phyloP scores from a whole-genome alignment of 2,888 invertebrate species.

The Idaea straminata region DNA sequence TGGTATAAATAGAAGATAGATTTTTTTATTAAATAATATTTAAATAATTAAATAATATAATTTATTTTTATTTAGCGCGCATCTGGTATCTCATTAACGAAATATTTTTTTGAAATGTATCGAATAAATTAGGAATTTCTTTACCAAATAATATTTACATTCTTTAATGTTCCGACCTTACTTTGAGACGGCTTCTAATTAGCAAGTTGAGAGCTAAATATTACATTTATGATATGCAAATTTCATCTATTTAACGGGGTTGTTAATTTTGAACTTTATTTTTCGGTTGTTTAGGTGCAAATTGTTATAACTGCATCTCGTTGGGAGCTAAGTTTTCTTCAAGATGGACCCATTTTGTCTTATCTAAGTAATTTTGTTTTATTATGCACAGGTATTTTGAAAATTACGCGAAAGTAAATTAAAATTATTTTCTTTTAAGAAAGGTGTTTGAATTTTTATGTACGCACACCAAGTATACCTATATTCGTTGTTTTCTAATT shows the following conservation, averaged over 20 bases:
- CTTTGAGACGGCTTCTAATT: slow-evolving; percentile 71
- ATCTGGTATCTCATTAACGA: too few species aligned
- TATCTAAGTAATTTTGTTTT: slow-evolving; percentile 43
- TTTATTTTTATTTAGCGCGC: too few species aligned
- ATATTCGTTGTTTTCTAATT: too few species aligned
- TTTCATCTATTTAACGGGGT: slow-evolving; percentile 49
- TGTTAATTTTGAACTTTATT: slow-evolving; percentile 50
- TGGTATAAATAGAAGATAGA: too few species aligned
- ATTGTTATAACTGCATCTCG: slow-evolving; percentile 24
- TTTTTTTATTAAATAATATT: too few species aligned
- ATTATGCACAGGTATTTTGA: slow-evolving; percentile 26
- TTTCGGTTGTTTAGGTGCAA: slow-evolving; percentile 35
- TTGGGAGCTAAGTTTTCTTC: slow-evolving; percentile 44
- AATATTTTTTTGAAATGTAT: too few species aligned
- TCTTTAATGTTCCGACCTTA: slow-evolving; percentile 63
- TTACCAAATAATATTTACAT: slow-evolving; percentile 29
- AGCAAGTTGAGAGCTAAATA: slow-evolving; percentile 78
- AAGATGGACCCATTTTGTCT: slow-evolving; percentile 49
- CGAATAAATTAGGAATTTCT: too few species aligned
- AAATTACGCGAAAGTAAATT: slow-evolving; percentile 4
- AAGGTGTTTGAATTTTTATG: slow-evolving; percentile 18
- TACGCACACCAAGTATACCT: too few species aligned
- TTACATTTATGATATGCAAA: slow-evolving; percentile 79
- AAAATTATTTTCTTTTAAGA: slow-evolving; percentile 12
- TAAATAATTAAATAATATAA: too few species aligned